Percentiles rank a stretch among this genome's conserved stretches.
Evolutionary conservation across 2,113 vertebrate genomes (phyloP).

Genomic region (Crotophaga sulcirostris): DNA sequence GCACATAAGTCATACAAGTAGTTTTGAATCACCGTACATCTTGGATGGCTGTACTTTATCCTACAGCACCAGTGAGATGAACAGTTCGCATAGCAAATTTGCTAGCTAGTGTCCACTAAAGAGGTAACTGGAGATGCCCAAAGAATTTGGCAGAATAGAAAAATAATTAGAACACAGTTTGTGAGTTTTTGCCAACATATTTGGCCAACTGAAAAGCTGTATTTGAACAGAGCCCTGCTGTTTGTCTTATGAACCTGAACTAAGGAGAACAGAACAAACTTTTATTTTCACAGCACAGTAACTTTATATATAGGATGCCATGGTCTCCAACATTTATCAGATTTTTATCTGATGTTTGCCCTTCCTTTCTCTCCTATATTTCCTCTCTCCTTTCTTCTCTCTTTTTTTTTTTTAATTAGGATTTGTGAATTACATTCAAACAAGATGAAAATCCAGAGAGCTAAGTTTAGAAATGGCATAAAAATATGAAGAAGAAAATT

Average conservation of each 20-base stretch:
- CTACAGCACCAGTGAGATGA: background rate
- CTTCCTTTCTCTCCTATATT: background rate
- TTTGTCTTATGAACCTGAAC: background rate
- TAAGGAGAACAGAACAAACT: background rate
- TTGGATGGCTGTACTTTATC: background rate
- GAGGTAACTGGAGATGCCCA: background rate
- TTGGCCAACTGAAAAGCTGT: background rate
- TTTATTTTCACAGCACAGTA: background rate
- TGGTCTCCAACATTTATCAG: background rate
- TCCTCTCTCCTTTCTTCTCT: background rate
- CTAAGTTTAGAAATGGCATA: background rate
- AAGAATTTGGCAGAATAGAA: background rate
- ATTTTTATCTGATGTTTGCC: background rate
- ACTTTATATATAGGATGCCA: background rate
- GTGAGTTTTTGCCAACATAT: background rate
- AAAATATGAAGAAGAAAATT: background rate
- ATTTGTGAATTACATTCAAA: background rate
- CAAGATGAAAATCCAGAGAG: background rate
- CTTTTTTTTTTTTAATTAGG: background rate
- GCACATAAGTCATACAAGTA: background rate
- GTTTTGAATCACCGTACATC: background rate
- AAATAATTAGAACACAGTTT: background rate
- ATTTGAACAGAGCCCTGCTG: background rate
- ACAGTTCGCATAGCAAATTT: background rate
- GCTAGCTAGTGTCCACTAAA: background rate